Base-by-base conservation (phyloP, 2,113 vertebrate species). In the Ivindomyrus marchei region DNA sequence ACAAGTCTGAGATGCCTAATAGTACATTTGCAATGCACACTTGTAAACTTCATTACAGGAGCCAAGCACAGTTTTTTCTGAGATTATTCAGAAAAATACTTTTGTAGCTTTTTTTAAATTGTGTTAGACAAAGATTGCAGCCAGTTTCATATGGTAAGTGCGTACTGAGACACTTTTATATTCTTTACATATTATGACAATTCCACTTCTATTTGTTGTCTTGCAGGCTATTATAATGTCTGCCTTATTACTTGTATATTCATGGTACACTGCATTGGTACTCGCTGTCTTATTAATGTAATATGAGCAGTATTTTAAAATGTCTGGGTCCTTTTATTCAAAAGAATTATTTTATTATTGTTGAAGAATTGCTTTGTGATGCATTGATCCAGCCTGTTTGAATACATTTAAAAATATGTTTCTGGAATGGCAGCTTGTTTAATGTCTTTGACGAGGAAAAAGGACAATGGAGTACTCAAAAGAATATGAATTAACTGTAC, bases 261-360 rank as follows among this genome's bases (percentile, higher is more conserved):
- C 53, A 93, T 93, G 95, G 95, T 96, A 96, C 95, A 92, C 74
- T 92, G 91, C 93, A 90, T 93, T 93, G 95, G 95, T 95, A 96
- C 95, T 89, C 92, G 88, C 47, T 46, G 52, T 88, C 42, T 42
- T 70, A 46, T 50, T 77, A 50, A 53, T 77, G 46, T 85, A 53
- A 27, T 62, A 56, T 89, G 49, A 62, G 49, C 53, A 85, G 77
- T 83, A 91, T 94, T 89, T 92, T 92, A 90, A 77, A 90, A 92
- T 62, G 27, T 36, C 49, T 85, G 47, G 89, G 90, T 93, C 94
- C 93, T 94, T 94, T 91, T 80, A 92, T 93, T 93, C 91, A 84
- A 91, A 88, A 89, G 56, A 49, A 42, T 86, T 91, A 85, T 90
- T 87, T 94, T 77, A 74, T 70, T 92, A 90, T 83, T 89, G 88